phyloP scores from a whole-genome alignment of 2,888 invertebrate species.

The Macrosiphum euphorbiae region DNA sequence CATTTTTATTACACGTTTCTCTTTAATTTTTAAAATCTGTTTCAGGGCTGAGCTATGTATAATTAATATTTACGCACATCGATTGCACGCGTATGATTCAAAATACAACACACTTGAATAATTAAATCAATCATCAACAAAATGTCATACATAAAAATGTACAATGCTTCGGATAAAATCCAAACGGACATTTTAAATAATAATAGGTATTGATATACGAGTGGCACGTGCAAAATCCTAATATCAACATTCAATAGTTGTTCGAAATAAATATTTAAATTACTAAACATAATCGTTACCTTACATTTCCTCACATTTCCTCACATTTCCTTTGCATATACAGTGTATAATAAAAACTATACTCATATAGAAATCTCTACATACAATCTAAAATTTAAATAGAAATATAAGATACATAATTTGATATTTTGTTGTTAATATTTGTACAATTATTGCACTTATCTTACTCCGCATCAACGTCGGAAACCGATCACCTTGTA shows the following conservation, averaged over 20 bases:
- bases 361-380: neutral
- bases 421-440: neutral
- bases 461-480: neutral
- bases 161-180: neutral
- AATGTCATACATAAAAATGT: neutral
- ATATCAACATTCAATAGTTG: neutral
- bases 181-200: neutral
- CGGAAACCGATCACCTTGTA: neutral
- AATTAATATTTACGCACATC: neutral
- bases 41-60: neutral
- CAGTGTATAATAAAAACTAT: neutral
- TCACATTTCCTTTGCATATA: neutral
- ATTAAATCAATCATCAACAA: neutral
- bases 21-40: neutral
- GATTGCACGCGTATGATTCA: neutral
- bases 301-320: too few species aligned
- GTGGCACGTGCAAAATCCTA: neutral
- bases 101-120: neutral
- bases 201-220: neutral
- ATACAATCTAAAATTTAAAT: neutral
- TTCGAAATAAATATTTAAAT: neutral
- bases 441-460: neutral
- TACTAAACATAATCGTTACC: neutral
- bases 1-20: neutral
- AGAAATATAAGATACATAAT: neutral